Conservation (phyloP, 2,797 vertebrate species). For the Mionectes olivaceus region DNA sequence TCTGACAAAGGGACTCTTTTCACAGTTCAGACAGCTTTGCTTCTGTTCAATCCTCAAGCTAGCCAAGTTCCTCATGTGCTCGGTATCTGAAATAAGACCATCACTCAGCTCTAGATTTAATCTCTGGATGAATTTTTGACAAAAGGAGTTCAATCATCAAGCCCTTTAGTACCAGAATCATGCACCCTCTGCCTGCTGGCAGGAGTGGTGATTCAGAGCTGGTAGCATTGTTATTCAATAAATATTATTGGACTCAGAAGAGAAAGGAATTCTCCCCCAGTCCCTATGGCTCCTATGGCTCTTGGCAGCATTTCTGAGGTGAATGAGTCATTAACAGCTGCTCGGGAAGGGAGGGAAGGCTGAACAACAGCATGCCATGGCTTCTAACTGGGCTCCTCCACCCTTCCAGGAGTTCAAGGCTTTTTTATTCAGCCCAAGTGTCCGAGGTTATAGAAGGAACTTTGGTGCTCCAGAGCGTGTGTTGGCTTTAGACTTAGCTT, state of each 20-base stretch:
- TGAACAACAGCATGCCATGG: neutral
- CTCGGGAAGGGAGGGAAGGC: neutral
- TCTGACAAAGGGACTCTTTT: slow-evolving; percentile 17
- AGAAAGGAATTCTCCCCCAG: slow-evolving; percentile 33
- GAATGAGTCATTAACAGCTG: slow-evolving; percentile 63
- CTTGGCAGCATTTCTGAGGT: slow-evolving; percentile 52
- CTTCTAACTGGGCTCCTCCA: neutral
- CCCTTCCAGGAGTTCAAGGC: neutral
- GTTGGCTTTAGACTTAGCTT: neutral
- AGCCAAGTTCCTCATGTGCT: slow-evolving; percentile 24
- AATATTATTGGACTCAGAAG: neutral
- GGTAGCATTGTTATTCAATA: slow-evolving; percentile 25
- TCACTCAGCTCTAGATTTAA: slow-evolving; percentile 21
- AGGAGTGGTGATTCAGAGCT: slow-evolving; percentile 24
- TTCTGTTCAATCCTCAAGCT: slow-evolving; percentile 27
- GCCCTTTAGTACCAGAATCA: neutral
- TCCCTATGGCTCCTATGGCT: neutral
- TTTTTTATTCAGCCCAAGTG: neutral
- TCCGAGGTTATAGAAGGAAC: neutral
- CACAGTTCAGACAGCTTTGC: neutral
- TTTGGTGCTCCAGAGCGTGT: neutral
- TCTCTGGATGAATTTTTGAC: neutral
- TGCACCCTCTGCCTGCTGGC: neutral
- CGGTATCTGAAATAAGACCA: neutral
- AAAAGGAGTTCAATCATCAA: neutral